Base-by-base conservation (phyloP, 2,113 vertebrate species). In the Neolamprologus falcicula region DNA sequence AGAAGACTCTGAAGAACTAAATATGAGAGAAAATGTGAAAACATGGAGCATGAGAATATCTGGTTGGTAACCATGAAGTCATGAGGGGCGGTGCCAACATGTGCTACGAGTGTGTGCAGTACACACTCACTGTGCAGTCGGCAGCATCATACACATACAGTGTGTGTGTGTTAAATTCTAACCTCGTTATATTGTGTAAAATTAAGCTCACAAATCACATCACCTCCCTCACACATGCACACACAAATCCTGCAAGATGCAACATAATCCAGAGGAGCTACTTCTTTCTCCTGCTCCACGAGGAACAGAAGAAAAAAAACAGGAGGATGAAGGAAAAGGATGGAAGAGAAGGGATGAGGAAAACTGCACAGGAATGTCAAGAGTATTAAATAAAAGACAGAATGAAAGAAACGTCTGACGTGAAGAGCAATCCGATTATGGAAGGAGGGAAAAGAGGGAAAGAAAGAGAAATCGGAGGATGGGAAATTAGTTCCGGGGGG, bases 151-250 rank as follows among this genome's bases (percentile, higher is more conserved):
- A 68, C 9, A 73, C 17, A 73, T 54, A 53, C 19, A 66, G 53
- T 24, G 33, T 59, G 14, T 21, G 88, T 59, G 14, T 63, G 11
- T 68, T 0, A 40, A 37, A 5, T 82, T 3, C 73, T 47, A 71
- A 87, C 61, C 59, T 85, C 1, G 11, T 76, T 59, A 80, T 10
- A 31, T 54, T 83, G 73, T 81, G 71, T 45, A 45, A 83, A 83
- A 87, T 91, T 92, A 87, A 82, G 50, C 80, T 26, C 86, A 83
- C 21, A 86, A 71, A 83, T 83, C 81, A 81, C 68, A 83, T 63
- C 55, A 80, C 12, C 35, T 24, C 90, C 55, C 54, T 31, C 28
- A 73, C 54, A 54, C 63, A 73, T 57, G 45, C 76, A 86, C 19
- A 57, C 31, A 82, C 33, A 82, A 85, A 83, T 55, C 81, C 80